These are phyloP conservation scores for Ophioninae sp. DNA, from an alignment of 2,888 invertebrate genomes.

Conservation along the genomic window DNA sequence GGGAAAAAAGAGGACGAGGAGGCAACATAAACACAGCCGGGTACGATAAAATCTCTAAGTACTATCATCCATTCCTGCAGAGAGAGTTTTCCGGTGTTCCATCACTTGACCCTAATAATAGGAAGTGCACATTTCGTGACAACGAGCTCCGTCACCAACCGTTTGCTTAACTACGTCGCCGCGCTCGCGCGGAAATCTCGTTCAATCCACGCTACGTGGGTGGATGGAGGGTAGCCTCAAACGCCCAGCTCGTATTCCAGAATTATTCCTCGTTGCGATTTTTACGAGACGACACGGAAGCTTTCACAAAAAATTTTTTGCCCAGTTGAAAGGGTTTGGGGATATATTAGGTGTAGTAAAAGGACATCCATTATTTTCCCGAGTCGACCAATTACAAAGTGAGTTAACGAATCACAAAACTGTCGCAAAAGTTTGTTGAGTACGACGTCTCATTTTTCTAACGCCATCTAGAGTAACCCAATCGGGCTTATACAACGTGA, in stretches of 20 bases:
- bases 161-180: not conserved
- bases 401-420: too few species aligned
- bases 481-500: too few species aligned
- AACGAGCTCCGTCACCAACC: constrained; percentile 2
- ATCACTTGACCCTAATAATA: constrained; percentile 33
- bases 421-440: too few species aligned
- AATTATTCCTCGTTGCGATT: not conserved
- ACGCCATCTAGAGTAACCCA: too few species aligned
- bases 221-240: not conserved
- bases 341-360: not conserved
- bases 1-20: constrained; percentile 9
- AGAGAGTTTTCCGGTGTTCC: constrained; percentile 8
- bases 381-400: too few species aligned
- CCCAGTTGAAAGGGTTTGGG: constrained; percentile 10
- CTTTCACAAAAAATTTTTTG: constrained; percentile 35
- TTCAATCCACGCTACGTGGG: not conserved
- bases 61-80: constrained; percentile 6
- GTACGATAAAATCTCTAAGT: constrained; percentile 43
- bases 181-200: not conserved
- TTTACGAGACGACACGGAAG: constrained; percentile 6
- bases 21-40: constrained; percentile 27
- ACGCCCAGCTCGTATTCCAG: constrained; percentile 10
- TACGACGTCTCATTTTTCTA: too few species aligned
- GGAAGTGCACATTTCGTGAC: constrained; percentile 11
- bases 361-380: too few species aligned